A percentile compares a stretch with the other conserved stretches of the same genome.
These are phyloP conservation scores for Pseudomyrmex pallidus DNA, from an alignment of 1,140 invertebrate genomes.

Conservation along the genomic window DNA sequence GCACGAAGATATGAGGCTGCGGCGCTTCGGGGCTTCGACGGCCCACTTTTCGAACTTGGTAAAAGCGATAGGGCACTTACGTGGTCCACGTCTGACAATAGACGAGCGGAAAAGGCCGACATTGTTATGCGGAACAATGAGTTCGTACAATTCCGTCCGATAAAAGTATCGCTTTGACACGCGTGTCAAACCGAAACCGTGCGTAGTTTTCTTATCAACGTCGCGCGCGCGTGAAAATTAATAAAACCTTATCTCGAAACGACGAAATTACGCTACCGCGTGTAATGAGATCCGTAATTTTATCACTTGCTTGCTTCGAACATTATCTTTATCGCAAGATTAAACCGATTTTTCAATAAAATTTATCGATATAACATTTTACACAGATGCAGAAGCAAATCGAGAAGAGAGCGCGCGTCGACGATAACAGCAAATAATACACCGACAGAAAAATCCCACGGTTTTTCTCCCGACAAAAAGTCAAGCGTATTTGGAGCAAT, in stretches of 20 bases:
- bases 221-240: neutral
- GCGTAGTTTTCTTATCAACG: slow-evolving; percentile 7
- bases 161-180: slow-evolving; percentile 27
- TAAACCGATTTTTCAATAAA: too few relatives aligned
- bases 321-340: too few relatives aligned
- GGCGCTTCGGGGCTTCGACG: slow-evolving; percentile 50
- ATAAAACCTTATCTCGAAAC: neutral
- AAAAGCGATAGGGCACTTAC: slow-evolving; percentile 39
- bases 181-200: neutral
- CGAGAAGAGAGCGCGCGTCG: neutral
- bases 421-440: slow-evolving; percentile 6
- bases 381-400: neutral
- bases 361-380: slow-evolving; percentile 14
- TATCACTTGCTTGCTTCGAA: neutral
- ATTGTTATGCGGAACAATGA: slow-evolving; percentile 45
- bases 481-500: slow-evolving; percentile 15
- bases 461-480: neutral
- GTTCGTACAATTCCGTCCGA: slow-evolving; percentile 12
- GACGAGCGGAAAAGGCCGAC: slow-evolving; percentile 37
- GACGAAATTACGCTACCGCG: too few relatives aligned
- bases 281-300: neutral
- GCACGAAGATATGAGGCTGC: slow-evolving; percentile 40
- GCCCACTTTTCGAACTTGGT: slow-evolving; percentile 55
- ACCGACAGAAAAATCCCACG: neutral
- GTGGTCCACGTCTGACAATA: slow-evolving; percentile 37